Conservation (phyloP, 2,797 vertebrate genomes). For the Sebastes nivosus region DNA sequence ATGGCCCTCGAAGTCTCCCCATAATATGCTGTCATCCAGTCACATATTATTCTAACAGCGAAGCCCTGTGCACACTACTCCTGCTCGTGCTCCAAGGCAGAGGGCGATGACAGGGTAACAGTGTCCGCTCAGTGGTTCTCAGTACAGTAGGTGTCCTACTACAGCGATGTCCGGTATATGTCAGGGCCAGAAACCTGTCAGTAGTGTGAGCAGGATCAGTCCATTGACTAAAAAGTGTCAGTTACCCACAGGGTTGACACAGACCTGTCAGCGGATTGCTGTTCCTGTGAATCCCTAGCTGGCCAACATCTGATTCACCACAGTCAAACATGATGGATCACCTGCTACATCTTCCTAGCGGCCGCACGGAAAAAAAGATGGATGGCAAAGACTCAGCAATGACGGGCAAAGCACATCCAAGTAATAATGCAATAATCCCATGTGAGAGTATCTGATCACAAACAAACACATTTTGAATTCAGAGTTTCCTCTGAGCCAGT, state of each 20-base stretch:
- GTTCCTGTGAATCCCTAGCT: slow-evolving; percentile 23
- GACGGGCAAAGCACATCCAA: slow-evolving; percentile 16
- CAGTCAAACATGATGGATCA: slow-evolving; percentile 54
- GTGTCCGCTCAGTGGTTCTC: slow-evolving; percentile 19
- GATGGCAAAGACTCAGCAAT: background rate
- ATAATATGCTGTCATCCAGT: slow-evolving; percentile 47
- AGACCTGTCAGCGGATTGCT: slow-evolving; percentile 19
- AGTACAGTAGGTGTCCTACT: slow-evolving; percentile 25
- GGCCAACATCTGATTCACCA: slow-evolving; percentile 23
- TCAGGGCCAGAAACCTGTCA: slow-evolving; percentile 42
- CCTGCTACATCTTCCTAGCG: slow-evolving; percentile 18
- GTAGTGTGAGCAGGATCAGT: slow-evolving; percentile 18
- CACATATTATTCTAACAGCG: slow-evolving; percentile 31
- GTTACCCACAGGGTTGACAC: slow-evolving; percentile 30
- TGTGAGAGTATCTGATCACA: background rate
- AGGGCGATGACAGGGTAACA: slow-evolving; percentile 32
- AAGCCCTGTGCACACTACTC: background rate
- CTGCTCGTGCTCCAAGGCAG: slow-evolving; percentile 12
- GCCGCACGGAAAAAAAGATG: slow-evolving; percentile 11
- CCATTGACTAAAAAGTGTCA: slow-evolving; percentile 39
- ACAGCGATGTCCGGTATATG: background rate
- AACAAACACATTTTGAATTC: background rate
- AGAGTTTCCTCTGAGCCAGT: background rate
- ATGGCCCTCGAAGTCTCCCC: slow-evolving; percentile 6
- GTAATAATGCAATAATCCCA: slow-evolving; percentile 24